Evolutionary conservation across 2,888 invertebrate species (phyloP), one percentile per base, ranked within the genome.

Genomic region (Gandaritis pyraliata): DNA sequence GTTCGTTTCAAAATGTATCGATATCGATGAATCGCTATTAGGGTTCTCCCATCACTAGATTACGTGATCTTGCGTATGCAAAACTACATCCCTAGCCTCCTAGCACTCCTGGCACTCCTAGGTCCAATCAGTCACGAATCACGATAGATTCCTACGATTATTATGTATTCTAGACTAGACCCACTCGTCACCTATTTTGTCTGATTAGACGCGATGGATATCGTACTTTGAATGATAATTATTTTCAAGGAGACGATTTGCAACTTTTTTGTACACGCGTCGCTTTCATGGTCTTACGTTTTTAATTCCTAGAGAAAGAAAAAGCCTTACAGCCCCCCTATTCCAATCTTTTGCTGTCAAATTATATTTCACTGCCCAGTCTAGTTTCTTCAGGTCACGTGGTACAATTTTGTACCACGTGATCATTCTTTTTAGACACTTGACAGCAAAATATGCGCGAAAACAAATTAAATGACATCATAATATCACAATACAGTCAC

Each of bases 41-140:
- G 7, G 8, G 30, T 10, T 2, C 11, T 50, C 55, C 46, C 78
- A 66, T 63, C 82, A 73, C 81, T 83, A 77, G 62, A 62, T 79
- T 78, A 79, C 78, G 77, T 81, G 83, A 81, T 86, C 85, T 84
- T 82, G 73, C 72, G 73, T 81, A 88, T 87, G 86, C 83, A 85
- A 80, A 85, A 82, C 81, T 78, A 78, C 76, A 78, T 78, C 82
- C 78, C 78, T 72, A 75, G 75, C 71, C 58, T 49, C 43, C 72
- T 72, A 71, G 75, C 33, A 33, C 33, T 33, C 43, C 43, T 54
- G 38, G 33, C 59, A 43, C 43, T 72, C 74, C 72, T 72, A 71
- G 75, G 80, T 76, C 75, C 79, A 83, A 85, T 85, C 85, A 81
- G 82, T 78, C 83, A 81, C 81, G 84, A 81, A 81, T 79, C 83